Conservation (phyloP, 2,797 vertebrate genomes). For the Furcifer pardalis region DNA sequence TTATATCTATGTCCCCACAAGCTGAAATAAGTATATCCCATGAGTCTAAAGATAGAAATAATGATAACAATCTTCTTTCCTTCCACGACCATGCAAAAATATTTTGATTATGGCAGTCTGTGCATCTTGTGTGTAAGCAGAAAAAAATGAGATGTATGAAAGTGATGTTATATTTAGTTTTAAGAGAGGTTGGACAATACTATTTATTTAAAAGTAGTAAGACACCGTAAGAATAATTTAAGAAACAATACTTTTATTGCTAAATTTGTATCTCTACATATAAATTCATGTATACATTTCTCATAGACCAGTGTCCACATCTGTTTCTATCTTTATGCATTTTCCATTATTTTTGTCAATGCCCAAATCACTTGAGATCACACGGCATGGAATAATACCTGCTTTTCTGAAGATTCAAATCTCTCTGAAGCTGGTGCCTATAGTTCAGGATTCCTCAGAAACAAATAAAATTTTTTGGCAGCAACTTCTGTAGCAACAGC, state of each 20-base stretch:
- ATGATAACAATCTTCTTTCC: constrained; percentile 22
- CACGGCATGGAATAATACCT: too few species aligned
- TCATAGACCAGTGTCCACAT: too few species aligned
- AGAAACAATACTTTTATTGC: neutral
- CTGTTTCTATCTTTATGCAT: too few species aligned
- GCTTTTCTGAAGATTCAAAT: too few species aligned
- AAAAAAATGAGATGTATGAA: constrained; percentile 19
- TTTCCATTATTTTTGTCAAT: too few species aligned
- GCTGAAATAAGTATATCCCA: constrained; percentile 11
- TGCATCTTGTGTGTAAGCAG: constrained; percentile 7
- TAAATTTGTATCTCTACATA: too few species aligned
- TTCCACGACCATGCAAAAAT: constrained; percentile 5
- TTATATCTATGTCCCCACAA: constrained; percentile 29
- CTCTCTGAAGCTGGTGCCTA: too few species aligned
- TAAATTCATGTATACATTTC: too few species aligned
- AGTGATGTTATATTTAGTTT: constrained; percentile 14
- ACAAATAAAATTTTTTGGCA: too few species aligned
- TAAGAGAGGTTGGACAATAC: neutral
- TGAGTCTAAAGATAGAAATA: constrained; percentile 23
- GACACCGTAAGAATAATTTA: neutral
- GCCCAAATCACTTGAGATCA: too few species aligned
- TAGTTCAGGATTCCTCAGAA: too few species aligned
- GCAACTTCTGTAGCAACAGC: too few species aligned
- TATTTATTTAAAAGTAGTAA: neutral
- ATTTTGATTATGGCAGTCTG: constrained; percentile 25